A percentile compares a stretch with the other conserved stretches of the same genome.
Conservation (phyloP, 2,888 invertebrate genomes). For the Perithous albicinctus region DNA sequence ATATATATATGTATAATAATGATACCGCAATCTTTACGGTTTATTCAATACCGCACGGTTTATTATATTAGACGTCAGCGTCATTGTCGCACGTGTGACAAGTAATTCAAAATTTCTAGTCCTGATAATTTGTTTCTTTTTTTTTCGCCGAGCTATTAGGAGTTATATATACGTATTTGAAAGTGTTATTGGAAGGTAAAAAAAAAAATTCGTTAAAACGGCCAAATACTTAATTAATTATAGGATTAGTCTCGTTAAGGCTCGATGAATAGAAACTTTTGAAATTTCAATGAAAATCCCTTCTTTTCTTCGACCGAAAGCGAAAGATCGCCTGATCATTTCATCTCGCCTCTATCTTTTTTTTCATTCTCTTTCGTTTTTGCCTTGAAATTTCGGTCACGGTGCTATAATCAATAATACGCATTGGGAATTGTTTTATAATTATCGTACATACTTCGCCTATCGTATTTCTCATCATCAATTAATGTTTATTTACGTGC, state of each 20-base stretch:
- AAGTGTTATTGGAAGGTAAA: conserved; percentile 59
- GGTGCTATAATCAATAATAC: conserved; percentile 76
- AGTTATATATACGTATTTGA: conserved; percentile 55
- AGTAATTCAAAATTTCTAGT: conserved; percentile 82
- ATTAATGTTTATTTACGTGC: conserved; percentile 54
- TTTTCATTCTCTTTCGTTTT: conserved; percentile 61
- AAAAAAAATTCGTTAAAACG: conserved; percentile 66
- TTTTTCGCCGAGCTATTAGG: conserved; percentile 70
- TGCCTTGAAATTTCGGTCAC: conserved; percentile 75
- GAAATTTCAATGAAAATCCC: conserved; percentile 20
- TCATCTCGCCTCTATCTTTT: conserved; percentile 66
- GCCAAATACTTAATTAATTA: conserved; percentile 75
- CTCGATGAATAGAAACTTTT: conserved; percentile 50
- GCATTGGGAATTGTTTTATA: conserved; percentile 71
- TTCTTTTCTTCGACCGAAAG: conserved; percentile 50
- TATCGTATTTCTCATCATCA: conserved; percentile 59
- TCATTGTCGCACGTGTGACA: conserved; percentile 53
- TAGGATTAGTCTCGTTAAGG: conserved; percentile 65
- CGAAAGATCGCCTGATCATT: conserved; percentile 53
- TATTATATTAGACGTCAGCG: conserved; percentile 64
- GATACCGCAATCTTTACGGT: conserved; percentile 47
- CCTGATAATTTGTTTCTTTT: conserved; percentile 75
- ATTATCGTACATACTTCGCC: conserved; percentile 61
- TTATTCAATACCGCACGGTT: conserved; percentile 56
- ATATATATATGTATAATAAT: conserved; percentile 25